Evolutionary conservation across 2,797 vertebrate genomes (phyloP), one percentile per base, ranked within the genome.

Genomic region (Sebastes aleutianus): DNA sequence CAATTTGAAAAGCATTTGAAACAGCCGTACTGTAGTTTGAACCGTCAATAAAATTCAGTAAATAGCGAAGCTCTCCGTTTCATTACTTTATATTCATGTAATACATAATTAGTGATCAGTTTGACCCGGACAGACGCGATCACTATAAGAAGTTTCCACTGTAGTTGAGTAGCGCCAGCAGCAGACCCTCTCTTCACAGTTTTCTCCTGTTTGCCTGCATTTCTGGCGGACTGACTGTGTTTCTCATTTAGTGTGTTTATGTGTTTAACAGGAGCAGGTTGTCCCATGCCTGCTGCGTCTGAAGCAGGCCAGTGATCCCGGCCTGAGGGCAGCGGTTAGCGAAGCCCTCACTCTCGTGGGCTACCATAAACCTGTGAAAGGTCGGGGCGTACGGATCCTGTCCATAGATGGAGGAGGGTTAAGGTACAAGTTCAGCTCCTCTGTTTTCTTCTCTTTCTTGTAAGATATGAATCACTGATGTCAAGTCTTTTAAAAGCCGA

Each of bases 381-480:
- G 97, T 31, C 95, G 96, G 61, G 98, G 98, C 74, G 91, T 99
- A 86, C 92, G 98, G 78, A 94, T 99, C 81, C 96, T 99, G 31
- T 92, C 97, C 76, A 99, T 99, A 78, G 98, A 99, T 81, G 98
- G 98, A 91, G 98, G 98, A 90, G 98, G 98, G 83, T 96, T 98
- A 85, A 97, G 98, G 97, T 98, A 96, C 32, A 20, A 14, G 3
- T 54, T 69, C 8, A 34, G 3, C 20, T 73, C 29, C 63, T 5
- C 3, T 80, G 36, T 61, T 59, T 57, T 54, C 3, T 56, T n/a
- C 3, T 57, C 9, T 74, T 57, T 68, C 5, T 18, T 65, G 4
- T 57, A n/a, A 66, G 7, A 43, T 71, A 5, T n/a, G 2, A 70
- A 10, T 66, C 20, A 32, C 22, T 74, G 16, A 65, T 73, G 22